These are phyloP conservation scores for Microctenopoma steveboyesi DNA, from an alignment of 2,797 vertebrate genomes.

Conservation along the genomic window DNA sequence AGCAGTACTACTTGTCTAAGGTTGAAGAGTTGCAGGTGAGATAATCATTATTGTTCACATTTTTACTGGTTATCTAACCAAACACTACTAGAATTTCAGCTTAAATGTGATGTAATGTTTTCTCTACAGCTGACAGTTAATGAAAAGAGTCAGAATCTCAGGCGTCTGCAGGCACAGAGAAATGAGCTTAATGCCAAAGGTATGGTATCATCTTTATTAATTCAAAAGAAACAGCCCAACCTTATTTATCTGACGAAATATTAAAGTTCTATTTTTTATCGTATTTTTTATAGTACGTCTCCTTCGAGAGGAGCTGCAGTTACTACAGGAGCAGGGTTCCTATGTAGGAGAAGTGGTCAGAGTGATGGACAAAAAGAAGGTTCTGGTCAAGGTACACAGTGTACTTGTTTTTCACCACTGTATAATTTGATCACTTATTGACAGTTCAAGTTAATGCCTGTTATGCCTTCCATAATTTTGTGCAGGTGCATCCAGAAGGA, in stretches of 20 bases:
- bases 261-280: background rate
- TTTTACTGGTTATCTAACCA: too few species aligned
- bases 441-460: background rate
- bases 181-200: constrained; percentile 99
- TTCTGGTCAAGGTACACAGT: constrained; percentile 92
- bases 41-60: background rate
- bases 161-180: constrained; percentile 95
- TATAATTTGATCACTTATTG: background rate
- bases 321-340: constrained; percentile 97
- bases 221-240: background rate
- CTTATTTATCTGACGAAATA: background rate
- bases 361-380: constrained; percentile 99
- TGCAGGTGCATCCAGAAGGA: constrained; percentile 95
- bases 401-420: background rate
- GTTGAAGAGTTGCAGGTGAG: constrained; percentile 97
- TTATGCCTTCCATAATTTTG: constrained; percentile 12
- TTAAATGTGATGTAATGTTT: background rate
- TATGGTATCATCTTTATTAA: constrained; percentile 53
- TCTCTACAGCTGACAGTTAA: constrained; percentile 91
- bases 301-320: constrained; percentile 94
- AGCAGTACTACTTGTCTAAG: constrained; percentile 98
- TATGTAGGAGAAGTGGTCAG: constrained; percentile 98
- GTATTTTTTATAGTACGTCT: constrained; percentile 85
- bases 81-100: background rate
- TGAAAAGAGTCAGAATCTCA: constrained; percentile 96